A percentile compares a stretch with the other conserved stretches of the same genome.
These are phyloP conservation scores for Pseudois nayaur DNA, from an alignment of 2,113 vertebrate genomes.

Conservation along the genomic window DNA sequence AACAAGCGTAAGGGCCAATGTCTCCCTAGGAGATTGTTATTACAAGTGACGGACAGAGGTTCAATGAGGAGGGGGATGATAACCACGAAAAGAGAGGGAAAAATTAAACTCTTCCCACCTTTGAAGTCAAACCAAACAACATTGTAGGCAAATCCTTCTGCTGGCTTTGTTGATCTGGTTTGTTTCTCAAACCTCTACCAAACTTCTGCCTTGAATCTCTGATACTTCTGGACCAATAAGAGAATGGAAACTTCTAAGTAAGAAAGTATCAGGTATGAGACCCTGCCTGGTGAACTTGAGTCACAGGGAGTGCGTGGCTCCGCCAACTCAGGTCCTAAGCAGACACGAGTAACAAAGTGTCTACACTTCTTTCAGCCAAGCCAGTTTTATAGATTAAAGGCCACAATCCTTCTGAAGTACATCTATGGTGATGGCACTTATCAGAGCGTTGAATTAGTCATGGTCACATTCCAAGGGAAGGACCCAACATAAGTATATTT, in stretches of 20 bases:
- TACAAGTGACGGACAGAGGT: neutral
- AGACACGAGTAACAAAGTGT: neutral
- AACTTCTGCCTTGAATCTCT: neutral
- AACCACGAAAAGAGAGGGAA: neutral
- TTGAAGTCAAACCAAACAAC: neutral
- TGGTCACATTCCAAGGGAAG: neutral
- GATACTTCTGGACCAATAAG: neutral
- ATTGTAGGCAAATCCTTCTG: neutral
- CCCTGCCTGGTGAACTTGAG: neutral
- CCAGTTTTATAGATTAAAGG: constrained; percentile 36
- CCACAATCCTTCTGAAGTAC: neutral
- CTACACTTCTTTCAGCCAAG: neutral
- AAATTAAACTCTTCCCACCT: neutral
- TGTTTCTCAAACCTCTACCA: constrained; percentile 42
- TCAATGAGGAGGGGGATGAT: neutral
- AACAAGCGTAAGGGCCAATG: neutral
- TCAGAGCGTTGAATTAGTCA: constrained; percentile 1
- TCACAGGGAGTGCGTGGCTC: neutral
- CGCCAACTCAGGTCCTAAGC: neutral
- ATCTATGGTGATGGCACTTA: constrained; percentile 3
- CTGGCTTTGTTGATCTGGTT: neutral
- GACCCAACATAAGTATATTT: constrained; percentile 1
- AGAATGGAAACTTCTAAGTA: neutral
- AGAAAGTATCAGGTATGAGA: neutral
- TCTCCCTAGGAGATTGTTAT: neutral